Conservation (phyloP, 2,113 vertebrate genomes). For the Ellobius talpinus region DNA sequence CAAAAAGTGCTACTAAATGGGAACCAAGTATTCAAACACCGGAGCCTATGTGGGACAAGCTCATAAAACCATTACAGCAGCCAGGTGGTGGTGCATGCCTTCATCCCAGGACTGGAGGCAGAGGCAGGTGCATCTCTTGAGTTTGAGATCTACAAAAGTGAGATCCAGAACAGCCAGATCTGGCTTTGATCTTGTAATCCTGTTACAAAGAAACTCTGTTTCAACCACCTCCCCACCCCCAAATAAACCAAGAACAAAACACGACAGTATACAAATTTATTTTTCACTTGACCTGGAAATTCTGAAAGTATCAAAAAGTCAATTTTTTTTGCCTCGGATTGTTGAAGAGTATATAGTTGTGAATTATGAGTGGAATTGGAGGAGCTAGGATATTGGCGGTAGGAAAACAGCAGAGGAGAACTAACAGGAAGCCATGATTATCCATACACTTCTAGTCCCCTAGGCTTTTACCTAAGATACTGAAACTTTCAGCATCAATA, state of each 20-base stretch:
- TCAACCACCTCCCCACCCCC: accelerated
- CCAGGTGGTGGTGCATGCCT: background rate
- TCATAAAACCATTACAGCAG: background rate
- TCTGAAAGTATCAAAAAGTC: background rate
- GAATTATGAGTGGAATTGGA: background rate
- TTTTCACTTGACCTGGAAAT: background rate
- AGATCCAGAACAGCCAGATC: background rate
- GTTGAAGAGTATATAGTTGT: background rate
- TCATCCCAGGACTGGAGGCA: background rate
- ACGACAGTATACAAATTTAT: background rate
- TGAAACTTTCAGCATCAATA: constrained; percentile 27
- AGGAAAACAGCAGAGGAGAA: background rate
- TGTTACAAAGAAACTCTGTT: background rate
- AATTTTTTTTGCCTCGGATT: background rate
- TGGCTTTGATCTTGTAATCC: too few relatives aligned
- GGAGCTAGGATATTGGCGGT: background rate
- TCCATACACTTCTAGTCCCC: background rate
- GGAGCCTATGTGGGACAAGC: background rate
- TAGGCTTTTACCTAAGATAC: background rate
- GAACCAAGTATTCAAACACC: background rate
- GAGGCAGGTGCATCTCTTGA: background rate
- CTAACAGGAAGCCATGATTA: background rate
- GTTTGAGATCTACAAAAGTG: background rate
- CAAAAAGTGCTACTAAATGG: background rate
- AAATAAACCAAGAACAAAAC: background rate